Percentiles rank a stretch among this genome's conserved stretches.
Evolutionary conservation across 2,888 invertebrate species (phyloP).

Genomic region (Oligia latruncula): DNA sequence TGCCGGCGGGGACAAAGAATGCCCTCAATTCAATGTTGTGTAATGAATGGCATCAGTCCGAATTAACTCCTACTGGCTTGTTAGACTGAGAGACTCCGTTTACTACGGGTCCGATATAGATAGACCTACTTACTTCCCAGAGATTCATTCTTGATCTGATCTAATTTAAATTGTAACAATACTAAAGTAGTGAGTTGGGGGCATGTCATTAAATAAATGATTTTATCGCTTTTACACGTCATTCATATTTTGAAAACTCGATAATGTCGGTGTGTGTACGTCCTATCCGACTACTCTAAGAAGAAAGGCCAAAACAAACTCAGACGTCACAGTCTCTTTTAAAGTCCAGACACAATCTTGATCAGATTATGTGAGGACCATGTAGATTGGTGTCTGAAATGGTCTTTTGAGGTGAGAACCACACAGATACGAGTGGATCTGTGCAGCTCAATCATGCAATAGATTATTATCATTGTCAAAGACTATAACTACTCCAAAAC

Average conservation of each 20-base stretch:
- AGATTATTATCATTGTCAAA: neutral
- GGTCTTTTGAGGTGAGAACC: neutral
- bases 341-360: neutral
- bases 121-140: constrained; percentile 10
- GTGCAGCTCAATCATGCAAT: neutral
- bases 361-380: neutral
- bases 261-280: neutral
- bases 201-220: neutral
- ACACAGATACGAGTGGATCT: neutral
- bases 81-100: constrained; percentile 48
- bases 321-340: neutral
- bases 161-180: neutral
- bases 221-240: too few relatives aligned
- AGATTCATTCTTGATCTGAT: neutral
- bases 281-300: neutral
- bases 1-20: constrained; percentile 44
- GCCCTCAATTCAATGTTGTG: constrained; percentile 54
- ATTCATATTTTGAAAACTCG: neutral
- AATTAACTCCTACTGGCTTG: constrained; percentile 44
- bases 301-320: neutral
- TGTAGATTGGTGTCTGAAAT: too few relatives aligned
- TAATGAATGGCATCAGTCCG: constrained; percentile 55
- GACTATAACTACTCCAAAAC: neutral
- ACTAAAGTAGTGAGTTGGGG: neutral
- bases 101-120: constrained; percentile 27